These are phyloP conservation scores for Hypolimnas misippus DNA, from an alignment of 2,888 invertebrate genomes.

Conservation along the genomic window DNA sequence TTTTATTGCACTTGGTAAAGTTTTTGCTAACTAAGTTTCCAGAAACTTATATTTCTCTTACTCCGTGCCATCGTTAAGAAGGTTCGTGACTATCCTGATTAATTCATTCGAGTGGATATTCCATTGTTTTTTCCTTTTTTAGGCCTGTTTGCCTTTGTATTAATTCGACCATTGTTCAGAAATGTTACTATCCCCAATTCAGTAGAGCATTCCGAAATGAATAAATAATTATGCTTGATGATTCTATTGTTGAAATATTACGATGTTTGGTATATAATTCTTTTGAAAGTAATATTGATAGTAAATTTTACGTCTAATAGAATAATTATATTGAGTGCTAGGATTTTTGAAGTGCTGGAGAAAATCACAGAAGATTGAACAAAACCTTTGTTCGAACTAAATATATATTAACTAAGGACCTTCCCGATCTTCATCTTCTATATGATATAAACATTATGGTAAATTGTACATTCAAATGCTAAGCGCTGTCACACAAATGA, in stretches of 20 bases:
- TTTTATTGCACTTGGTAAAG: slow-evolving; percentile 45
- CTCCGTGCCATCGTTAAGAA: slow-evolving; percentile 73
- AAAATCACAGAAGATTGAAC: too few species aligned
- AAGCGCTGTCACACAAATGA: slow-evolving; percentile 31
- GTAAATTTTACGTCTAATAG: neutral
- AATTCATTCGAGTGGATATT: slow-evolving; percentile 61
- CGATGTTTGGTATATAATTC: neutral
- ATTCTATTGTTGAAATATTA: neutral
- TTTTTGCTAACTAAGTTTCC: slow-evolving; percentile 58
- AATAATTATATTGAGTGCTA: neutral
- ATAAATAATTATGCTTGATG: slow-evolving; percentile 19
- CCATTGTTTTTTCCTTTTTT: slow-evolving; percentile 59
- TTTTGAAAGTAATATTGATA: neutral
- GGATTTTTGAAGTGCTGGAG: neutral
- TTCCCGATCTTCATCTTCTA: slow-evolving; percentile 15
- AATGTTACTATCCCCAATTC: slow-evolving; percentile 16
- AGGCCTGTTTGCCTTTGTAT: slow-evolving; percentile 39
- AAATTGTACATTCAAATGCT: slow-evolving; percentile 40
- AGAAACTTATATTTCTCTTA: slow-evolving; percentile 60
- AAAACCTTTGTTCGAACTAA: too few species aligned
- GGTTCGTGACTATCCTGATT: slow-evolving; percentile 77
- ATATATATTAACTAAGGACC: too few species aligned
- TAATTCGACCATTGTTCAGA: slow-evolving; percentile 41
- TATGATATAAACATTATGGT: slow-evolving; percentile 41
- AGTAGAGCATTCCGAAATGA: slow-evolving; percentile 33